phyloP scores from a whole-genome alignment of 1,140 invertebrate species.

The Drosophila yakuba region DNA sequence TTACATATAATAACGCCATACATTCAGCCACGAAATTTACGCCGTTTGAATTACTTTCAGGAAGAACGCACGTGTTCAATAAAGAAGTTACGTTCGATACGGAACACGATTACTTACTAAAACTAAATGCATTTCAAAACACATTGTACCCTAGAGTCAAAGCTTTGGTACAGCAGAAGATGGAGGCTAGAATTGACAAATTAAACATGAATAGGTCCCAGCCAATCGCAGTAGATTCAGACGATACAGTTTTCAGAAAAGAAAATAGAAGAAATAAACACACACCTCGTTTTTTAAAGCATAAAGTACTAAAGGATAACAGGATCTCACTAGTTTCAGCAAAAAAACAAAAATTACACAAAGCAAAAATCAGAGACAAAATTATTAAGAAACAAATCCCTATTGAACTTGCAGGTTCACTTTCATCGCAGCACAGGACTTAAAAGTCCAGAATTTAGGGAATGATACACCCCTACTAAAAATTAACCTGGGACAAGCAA shows the following conservation, averaged over 20 bases:
- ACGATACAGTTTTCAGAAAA: neutral
- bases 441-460: conserved; percentile 6
- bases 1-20: no score
- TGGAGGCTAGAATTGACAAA: conserved; percentile 4
- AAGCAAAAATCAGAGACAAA: neutral
- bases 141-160: no score
- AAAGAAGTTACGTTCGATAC: no score
- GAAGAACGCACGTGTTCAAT: no score
- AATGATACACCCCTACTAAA: conserved; percentile 1
- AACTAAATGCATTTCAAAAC: no score
- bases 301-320: conserved; percentile 3
- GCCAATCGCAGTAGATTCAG: neutral
- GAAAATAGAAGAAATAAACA: conserved; percentile 17
- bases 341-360: conserved; percentile 7
- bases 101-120: no score
- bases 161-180: no score
- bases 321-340: neutral
- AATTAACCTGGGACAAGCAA: neutral
- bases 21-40: no score
- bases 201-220: neutral
- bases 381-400: neutral
- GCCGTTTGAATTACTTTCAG: no score
- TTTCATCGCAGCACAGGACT: neutral
- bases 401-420: no score
- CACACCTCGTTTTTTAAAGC: conserved; percentile 9